Conservation (phyloP, 1,140 invertebrate genomes). For the Cydia splendana region DNA sequence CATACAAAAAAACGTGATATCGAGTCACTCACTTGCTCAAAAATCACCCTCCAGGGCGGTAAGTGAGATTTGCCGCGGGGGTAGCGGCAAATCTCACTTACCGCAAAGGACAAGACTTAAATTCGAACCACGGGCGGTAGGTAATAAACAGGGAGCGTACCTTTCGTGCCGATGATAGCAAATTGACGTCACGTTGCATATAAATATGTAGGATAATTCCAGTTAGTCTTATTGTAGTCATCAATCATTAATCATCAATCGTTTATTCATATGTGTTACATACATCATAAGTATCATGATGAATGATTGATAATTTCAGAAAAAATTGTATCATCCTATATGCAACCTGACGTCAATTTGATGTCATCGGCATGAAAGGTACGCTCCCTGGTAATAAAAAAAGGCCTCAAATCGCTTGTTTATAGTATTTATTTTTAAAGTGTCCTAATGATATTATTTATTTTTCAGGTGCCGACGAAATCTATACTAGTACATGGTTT, state of each 20-base stretch:
- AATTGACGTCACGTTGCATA: no score
- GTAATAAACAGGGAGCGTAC: no score
- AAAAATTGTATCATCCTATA: neutral
- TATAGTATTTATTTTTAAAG: neutral
- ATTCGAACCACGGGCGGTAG: no score
- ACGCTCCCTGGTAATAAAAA: neutral
- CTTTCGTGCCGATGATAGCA: no score
- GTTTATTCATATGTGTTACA: neutral
- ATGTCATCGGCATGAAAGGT: no score
- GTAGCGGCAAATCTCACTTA: no score
- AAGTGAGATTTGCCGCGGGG: no score
- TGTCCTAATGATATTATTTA: neutral
- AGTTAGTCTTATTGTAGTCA: no score
- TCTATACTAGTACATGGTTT: neutral
- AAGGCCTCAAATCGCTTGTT: neutral
- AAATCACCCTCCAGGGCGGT: no score
- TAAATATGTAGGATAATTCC: no score
- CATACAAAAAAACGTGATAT: neutral
- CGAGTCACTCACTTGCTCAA: neutral
- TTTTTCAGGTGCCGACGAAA: constrained; percentile 1
- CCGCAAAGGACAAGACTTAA: no score
- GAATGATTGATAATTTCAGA: neutral
- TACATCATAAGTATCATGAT: neutral
- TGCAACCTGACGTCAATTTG: neutral
- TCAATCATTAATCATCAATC: no score